Evolutionary conservation across 2,113 vertebrate genomes (phyloP), one percentile per base, ranked within the genome.

Genomic region (Embiotoca jacksoni): DNA sequence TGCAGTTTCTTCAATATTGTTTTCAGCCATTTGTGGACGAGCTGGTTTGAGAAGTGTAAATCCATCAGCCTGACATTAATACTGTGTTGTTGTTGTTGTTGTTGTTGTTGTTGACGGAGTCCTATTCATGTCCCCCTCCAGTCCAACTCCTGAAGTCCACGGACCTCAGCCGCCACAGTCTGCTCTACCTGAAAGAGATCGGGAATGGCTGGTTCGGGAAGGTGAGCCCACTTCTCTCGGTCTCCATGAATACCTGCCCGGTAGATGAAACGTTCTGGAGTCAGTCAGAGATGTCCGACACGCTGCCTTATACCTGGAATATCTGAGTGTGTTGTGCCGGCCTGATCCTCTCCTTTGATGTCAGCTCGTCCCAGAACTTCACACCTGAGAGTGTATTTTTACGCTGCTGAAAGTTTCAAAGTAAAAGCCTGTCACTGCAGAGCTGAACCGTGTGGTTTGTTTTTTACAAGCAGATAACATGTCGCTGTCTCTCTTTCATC

Each of bases 121-220:
- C 23, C 23, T 23, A 23, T 23, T 23, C 41, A 66, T 39, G 5
- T 50, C 14, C 49, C 59, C 15, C 9, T 71, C 49, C 91, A 99
- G 98, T 96, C 78, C 96, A 97, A 76, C 94, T 96, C 75, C 95
- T 96, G 89, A 96, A 95, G 70, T 95, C 96, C 14, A 78, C 96
- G 0, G 96, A 96, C 62, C 90, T 98, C 72, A 90, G 96, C 81
- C 96, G 97, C 68, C 96, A 97, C 92, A 97, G 94, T 86, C 95
- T 99, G 30, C 95, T 98, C 56, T 99, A 97, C 95, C 93, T 99
- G 91, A 98, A 98, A 77, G 98, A 98, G 92, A 97, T 98, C 0
- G 98, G 98, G 7, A 94, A 94, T 1, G 97, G 97, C 85, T 99
- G 98, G 98, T 99, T 99, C 0, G 97, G 98, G 80, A 99, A 98